Conservation (phyloP, 2,888 invertebrate genomes). For the Dynastes tityus region DNA sequence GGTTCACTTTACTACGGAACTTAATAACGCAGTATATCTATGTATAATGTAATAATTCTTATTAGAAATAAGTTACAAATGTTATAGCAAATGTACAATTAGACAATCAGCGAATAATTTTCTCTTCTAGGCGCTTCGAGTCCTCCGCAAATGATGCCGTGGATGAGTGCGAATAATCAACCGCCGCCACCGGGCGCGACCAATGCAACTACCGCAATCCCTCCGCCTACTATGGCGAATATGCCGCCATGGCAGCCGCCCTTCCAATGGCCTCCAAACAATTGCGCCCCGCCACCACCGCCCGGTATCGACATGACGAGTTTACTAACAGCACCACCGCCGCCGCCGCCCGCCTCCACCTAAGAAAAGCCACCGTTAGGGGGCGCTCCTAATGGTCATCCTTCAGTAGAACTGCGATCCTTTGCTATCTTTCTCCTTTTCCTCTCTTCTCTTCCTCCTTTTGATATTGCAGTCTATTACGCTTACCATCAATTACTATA, state of each 20-base stretch:
- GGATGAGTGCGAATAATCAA: slow-evolving; percentile 73
- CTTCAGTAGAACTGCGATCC: too few relatives aligned
- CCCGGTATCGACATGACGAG: slow-evolving; percentile 74
- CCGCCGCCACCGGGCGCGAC: slow-evolving; percentile 71
- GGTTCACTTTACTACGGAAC: too few relatives aligned
- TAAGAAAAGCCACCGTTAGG: background rate
- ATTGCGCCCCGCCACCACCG: slow-evolving; percentile 69
- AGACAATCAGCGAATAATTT: too few relatives aligned
- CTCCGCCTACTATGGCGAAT: slow-evolving; percentile 52
- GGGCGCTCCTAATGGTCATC: too few relatives aligned
- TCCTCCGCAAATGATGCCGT: slow-evolving; percentile 72
- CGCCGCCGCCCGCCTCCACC: slow-evolving; percentile 75
- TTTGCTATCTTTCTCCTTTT: too few relatives aligned
- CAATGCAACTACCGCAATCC: slow-evolving; percentile 53
- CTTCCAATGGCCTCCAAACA: slow-evolving; percentile 71
- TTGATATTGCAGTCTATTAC: too few relatives aligned
- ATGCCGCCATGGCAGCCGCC: slow-evolving; percentile 68
- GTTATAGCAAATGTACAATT: too few relatives aligned
- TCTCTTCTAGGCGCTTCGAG: slow-evolving; percentile 64
- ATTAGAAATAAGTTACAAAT: too few relatives aligned
- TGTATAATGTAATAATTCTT: too few relatives aligned
- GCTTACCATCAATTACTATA: too few relatives aligned
- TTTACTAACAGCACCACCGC: slow-evolving; percentile 79
- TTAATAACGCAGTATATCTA: too few relatives aligned
- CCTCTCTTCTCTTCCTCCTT: too few relatives aligned